Conservation (phyloP, 2,888 invertebrate species). For the Pterobdella sp. region DNA sequence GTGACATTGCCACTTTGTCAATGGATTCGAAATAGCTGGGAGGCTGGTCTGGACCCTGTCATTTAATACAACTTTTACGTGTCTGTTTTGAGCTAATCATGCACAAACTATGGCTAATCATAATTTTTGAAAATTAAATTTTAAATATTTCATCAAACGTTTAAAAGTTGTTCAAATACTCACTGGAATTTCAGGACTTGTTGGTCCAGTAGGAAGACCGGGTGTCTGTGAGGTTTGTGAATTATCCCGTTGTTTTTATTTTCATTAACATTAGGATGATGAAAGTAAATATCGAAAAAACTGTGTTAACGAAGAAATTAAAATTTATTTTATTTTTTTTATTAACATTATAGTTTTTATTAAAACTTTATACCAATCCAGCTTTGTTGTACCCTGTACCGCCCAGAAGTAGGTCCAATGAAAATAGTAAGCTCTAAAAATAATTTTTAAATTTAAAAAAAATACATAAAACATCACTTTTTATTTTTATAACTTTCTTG, state of each 20-base stretch:
- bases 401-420: too few species aligned
- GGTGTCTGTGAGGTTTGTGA: too few species aligned
- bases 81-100: too few species aligned
- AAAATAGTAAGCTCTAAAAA: not conserved
- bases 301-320: too few species aligned
- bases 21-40: not conserved
- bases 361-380: not conserved
- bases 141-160: not conserved
- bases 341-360: not conserved
- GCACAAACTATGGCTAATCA: not conserved
- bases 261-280: not conserved
- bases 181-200: too few species aligned
- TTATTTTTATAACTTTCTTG: too few species aligned
- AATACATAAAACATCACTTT: not conserved
- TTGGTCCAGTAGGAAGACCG: too few species aligned
- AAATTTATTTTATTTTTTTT: not conserved
- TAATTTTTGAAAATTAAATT: not conserved
- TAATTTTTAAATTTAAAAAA: not conserved
- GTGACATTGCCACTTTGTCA: conserved; percentile 1
- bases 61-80: too few species aligned
- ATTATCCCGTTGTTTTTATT: not conserved
- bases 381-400: too few species aligned
- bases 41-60: not conserved
- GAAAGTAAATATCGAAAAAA: too few species aligned
- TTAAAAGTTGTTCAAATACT: too few species aligned